These are phyloP conservation scores for Desmodus rotundus DNA, from an alignment of 2,113 vertebrate genomes.

Conservation along the genomic window DNA sequence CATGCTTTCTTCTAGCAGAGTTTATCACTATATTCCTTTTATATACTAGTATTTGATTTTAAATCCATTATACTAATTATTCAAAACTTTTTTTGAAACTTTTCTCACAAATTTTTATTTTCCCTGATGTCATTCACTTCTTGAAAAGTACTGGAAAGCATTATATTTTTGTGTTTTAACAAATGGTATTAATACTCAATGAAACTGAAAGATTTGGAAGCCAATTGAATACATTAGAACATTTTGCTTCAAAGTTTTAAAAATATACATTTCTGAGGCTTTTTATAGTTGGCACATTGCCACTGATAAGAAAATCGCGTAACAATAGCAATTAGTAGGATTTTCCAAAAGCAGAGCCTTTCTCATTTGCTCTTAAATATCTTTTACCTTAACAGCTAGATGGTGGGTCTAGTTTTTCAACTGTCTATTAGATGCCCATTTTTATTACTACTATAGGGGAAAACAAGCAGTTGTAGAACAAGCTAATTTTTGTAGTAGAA, in stretches of 20 bases:
- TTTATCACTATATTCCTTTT: not conserved
- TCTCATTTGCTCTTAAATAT: not conserved
- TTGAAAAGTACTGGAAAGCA: not conserved
- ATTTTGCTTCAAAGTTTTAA: not conserved
- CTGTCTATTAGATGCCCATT: not conserved
- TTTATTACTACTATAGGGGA: not conserved
- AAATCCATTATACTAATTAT: not conserved
- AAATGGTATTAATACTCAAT: not conserved
- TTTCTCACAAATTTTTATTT: not conserved
- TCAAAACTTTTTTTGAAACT: not conserved
- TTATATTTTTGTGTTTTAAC: constrained; percentile 3
- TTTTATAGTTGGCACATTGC: not conserved
- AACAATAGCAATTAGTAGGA: not conserved
- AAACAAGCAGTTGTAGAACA: not conserved
- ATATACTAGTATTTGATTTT: not conserved
- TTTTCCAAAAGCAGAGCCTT: not conserved
- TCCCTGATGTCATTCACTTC: not conserved
- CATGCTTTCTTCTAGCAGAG: not conserved
- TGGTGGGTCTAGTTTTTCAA: not conserved
- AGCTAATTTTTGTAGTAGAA: not conserved
- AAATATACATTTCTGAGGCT: not conserved
- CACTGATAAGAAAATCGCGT: not conserved
- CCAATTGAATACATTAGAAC: not conserved
- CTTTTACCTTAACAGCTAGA: not conserved
- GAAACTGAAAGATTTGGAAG: not conserved